These are phyloP conservation scores for Mastomys natalensis DNA, from an alignment of 2,113 vertebrate species.

Conservation along the genomic window DNA sequence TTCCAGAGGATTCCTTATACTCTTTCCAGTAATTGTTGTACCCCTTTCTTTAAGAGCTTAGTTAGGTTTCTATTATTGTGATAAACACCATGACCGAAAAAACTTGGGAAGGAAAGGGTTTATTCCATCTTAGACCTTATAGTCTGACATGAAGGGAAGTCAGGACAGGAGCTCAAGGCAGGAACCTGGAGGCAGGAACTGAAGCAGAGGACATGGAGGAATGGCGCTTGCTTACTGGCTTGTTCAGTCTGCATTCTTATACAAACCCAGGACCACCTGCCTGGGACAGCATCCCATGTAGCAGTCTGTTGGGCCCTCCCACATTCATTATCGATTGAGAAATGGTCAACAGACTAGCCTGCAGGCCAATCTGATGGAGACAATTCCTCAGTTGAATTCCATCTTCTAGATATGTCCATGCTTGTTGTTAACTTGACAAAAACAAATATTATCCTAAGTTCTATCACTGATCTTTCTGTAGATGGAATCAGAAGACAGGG, in stretches of 20 bases:
- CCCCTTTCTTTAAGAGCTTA: neutral
- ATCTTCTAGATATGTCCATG: neutral
- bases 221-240: neutral
- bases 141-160: neutral
- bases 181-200: neutral
- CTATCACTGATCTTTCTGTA: neutral
- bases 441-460: neutral
- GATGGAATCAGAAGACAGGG: neutral
- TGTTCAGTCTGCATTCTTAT: neutral
- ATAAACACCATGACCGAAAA: neutral
- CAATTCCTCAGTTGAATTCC: neutral
- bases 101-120: neutral
- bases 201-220: neutral
- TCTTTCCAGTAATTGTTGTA: neutral
- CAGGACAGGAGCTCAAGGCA: neutral
- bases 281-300: neutral
- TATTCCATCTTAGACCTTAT: neutral
- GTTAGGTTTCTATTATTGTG: neutral
- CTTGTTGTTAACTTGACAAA: neutral
- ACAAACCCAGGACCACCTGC: neutral
- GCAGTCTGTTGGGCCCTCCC: neutral
- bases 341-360: neutral
- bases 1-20: constrained; percentile 39
- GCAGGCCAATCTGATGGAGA: neutral
- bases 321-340: neutral